Evolutionary conservation across 2,888 invertebrate genomes (phyloP), one percentile per base, ranked within the genome.

Genomic region (Malthinus flaveolus): DNA sequence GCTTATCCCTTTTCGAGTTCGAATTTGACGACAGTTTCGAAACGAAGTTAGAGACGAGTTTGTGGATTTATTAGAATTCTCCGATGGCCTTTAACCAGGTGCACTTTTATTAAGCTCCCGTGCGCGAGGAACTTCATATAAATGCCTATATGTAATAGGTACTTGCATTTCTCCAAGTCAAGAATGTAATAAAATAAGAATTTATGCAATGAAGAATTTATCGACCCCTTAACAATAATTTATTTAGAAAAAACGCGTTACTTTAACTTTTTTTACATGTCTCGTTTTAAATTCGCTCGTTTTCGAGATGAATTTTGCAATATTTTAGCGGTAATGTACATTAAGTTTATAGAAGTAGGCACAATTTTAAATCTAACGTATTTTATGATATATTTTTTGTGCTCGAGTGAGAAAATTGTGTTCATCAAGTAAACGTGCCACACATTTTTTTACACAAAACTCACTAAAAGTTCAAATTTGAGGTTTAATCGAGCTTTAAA

Each of bases 361-460:
- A 49, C 52, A 52, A 36, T 48, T 48, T 52, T 48, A 36, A 12
- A 37, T 11, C 23, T 32, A 15, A 36, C 49, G 46, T 37, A 50
- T 42, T 49, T 36, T 59, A 37, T 54, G 49, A 54, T 47, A 42
- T 54, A 54, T 54, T 59, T 59, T 49, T 46, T 54, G 45, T 37
- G 47, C 44, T 54, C 37, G 44, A 37, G 7, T 13, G 39, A 47
- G 42, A 10, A 51, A 42, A 46, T 57, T 47, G 46, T 42, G 42
- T 42, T 32, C 51, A 51, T 39, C 36, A 52, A 7, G 11, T 32
- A 32, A 35, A 58, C 58, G 58, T 58, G 58, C 49, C 32, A 53
- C 42, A 54, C 58, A 53, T 58, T 58, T 58, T 57, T 49, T 49
- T 49, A 52, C 13, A 47, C 15, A 49, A 53, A 53, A 49, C 45